These are phyloP conservation scores for Oscheius sp. DNA, from an alignment of 2,888 invertebrate species.

Conservation along the genomic window DNA sequence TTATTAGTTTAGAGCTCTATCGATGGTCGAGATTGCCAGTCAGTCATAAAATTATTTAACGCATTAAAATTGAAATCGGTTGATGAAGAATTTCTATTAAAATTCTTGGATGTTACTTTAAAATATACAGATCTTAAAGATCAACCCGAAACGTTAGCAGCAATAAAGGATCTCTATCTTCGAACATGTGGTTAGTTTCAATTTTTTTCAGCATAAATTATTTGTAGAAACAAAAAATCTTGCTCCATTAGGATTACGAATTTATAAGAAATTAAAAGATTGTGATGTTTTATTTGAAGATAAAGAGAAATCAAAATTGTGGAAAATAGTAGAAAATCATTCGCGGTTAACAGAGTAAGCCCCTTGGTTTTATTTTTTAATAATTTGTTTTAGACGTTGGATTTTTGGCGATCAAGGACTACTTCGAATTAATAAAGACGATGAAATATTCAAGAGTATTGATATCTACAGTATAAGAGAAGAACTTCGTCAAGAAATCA, in stretches of 20 bases:
- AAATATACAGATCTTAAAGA: constrained; percentile 15
- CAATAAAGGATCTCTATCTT: constrained; percentile 5
- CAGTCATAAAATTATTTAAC: constrained; percentile 57
- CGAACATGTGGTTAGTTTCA: constrained; percentile 36
- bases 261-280: constrained; percentile 50
- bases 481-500: not conserved
- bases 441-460: not conserved
- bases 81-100: constrained; percentile 52
- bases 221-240: constrained; percentile 21
- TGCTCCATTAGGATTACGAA: constrained; percentile 45
- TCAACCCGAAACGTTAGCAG: not conserved
- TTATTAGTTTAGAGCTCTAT: constrained; percentile 35
- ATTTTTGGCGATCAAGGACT: constrained; percentile 17
- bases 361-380: not conserved
- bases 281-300: constrained; percentile 41
- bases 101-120: constrained; percentile 51
- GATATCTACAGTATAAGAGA: not conserved
- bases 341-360: constrained; percentile 41
- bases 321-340: constrained; percentile 48
- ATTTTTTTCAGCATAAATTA: too few species aligned
- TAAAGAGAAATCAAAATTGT: constrained; percentile 44
- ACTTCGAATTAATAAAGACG: constrained; percentile 11
- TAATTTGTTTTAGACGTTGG: constrained; percentile 3
- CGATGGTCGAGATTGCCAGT: constrained; percentile 47
- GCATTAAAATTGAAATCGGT: constrained; percentile 47